These are phyloP conservation scores for Mormyrops boulengeri DNA, from an alignment of 2,797 vertebrate species.

Conservation along the genomic window DNA sequence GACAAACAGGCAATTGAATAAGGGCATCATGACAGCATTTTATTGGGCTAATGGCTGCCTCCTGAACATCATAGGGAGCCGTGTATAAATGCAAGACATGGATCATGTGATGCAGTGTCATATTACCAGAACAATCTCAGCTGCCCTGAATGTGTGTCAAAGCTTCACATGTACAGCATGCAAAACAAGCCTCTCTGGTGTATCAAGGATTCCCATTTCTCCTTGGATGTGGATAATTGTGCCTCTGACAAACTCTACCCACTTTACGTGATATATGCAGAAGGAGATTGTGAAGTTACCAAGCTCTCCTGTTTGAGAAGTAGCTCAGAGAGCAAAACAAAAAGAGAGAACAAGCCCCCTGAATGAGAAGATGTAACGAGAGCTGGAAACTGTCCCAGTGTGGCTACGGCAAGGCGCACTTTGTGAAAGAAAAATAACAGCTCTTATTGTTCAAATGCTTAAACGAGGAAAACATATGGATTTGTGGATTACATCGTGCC, in stretches of 20 bases:
- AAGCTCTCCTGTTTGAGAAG: not conserved
- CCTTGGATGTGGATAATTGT: not conserved
- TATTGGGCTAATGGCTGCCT: not conserved
- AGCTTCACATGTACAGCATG: not conserved
- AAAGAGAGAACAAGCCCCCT: not conserved
- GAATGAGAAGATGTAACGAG: not conserved
- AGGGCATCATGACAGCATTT: not conserved
- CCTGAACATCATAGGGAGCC: not conserved
- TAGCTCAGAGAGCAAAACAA: not conserved
- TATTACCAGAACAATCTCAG: not conserved
- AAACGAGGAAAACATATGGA: not conserved
- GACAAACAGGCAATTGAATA: not conserved
- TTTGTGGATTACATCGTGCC: not conserved
- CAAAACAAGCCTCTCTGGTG: not conserved
- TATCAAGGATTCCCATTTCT: not conserved
- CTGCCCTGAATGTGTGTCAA: not conserved
- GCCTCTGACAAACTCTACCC: not conserved
- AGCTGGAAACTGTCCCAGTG: not conserved
- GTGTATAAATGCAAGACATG: not conserved
- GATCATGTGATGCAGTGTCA: not conserved
- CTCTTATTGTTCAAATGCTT: constrained; percentile 3
- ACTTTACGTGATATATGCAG: not conserved
- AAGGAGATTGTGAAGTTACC: not conserved
- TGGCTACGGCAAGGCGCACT: not conserved
- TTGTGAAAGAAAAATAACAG: constrained; percentile 3